Base-by-base conservation (phyloP, 2,888 invertebrate species). In the Dichetophora obliterata region DNA sequence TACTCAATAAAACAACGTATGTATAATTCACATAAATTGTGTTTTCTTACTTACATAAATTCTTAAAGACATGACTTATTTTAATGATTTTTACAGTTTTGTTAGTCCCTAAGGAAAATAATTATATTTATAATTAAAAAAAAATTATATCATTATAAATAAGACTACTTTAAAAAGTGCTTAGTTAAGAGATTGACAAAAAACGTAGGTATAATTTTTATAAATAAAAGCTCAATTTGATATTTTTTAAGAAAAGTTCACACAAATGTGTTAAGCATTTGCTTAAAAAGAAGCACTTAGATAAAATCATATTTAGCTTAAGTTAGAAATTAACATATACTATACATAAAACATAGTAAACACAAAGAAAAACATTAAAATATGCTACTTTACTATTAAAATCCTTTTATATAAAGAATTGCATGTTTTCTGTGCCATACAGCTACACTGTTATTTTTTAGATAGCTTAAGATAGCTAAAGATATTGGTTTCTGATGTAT, bases 91-190 rank as follows among this genome's bases (percentile, higher is more conserved):
- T n/a, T n/a, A n/a, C n/a, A n/a, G n/a, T n/a, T n/a, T n/a, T n/a
- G n/a, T n/a, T n/a, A n/a, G n/a, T n/a, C n/a, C n/a, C n/a, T n/a
- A n/a, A n/a, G n/a, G n/a, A n/a, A 27, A 22, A 72, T 61, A 34
- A 14, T 61, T 34, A 70, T 57, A 70, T 57, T 59, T 57, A 11
- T 57, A 61, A 68, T 68, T 27, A 48, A 37, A 57, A 22, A 22
- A 59, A 43, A 70, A 57, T 72, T n/a, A 69, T 31, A 59, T 59
- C 37, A 3, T n/a, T 61, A 72, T 61, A 72, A 72, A 61, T 72
- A 43, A 61, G 11, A 16, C 48, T 48, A 72, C 54, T 24, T 61
- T 11, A 50, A 61, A 59, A 9, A 71, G 59, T 57, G 31, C 31
- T 71, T 57, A 52, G 3, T 9, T 22, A 9, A 71, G 24, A 34